Evolutionary conservation across 2,888 invertebrate species (phyloP), one percentile per base, ranked within the genome.

Genomic region (Hirtodrosophila alboralis): DNA sequence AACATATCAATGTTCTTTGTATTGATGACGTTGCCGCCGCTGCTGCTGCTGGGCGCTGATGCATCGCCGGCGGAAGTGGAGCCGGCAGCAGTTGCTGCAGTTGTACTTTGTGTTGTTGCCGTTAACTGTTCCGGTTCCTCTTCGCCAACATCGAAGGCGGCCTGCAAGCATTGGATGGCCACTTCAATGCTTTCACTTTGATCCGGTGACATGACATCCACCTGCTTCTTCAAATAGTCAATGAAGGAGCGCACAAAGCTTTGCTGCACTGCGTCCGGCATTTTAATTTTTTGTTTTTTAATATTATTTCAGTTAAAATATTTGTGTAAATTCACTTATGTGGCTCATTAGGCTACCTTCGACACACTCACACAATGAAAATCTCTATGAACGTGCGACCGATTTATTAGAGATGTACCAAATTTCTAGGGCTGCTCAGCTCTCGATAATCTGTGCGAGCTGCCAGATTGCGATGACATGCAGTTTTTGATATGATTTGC

Each of bases 91-190:
- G 27, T 5, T 0, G 53, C 40, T 12, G 52, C 16, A 1, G 75
- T 59, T 9, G 65, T 64, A 10, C 49, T 60, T 27, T 81, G 79
- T 40, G 68, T 10, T 4, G 53, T 33, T 21, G 63, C 62, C 23
- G 68, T 38, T 3, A 57, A 10, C 40, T 56, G 47, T 7, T 62
- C 56, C 26, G 57, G 45, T 6, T 56, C 66, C 4, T 66, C 60
- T 1, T 87, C 87, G 3, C 74, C 92, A 1, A 98, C 91, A 73
- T 94, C 95, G 90, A 96, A 98, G 5, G 97, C 96, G 40, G 96
- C 95, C 91, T 98, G 97, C 75, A 98, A 92, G 90, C 98, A 98
- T 91, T 98, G 98, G 72, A 96, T 94, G 30, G 97, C 97, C 56
- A 99, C 98, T 92, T 97, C 97, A 44, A 98, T 78, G 64, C 91